Conservation (phyloP, 2,888 invertebrate genomes). For the Nomada flava region DNA sequence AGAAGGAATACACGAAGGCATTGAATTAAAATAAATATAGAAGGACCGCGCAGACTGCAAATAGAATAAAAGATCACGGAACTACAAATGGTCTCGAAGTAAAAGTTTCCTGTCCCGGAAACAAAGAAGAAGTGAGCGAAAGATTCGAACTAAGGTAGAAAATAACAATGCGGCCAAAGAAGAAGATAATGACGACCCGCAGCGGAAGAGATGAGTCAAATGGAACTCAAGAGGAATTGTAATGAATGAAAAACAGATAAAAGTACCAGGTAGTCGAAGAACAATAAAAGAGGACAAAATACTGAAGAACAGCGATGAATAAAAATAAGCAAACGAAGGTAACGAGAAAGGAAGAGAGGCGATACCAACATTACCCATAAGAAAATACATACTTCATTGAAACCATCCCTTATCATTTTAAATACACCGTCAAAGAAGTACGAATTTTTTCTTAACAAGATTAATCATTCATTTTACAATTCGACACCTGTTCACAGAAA, state of each 20-base stretch:
- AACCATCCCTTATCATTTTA: too few relatives aligned
- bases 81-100: background rate
- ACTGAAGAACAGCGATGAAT: background rate
- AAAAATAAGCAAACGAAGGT: background rate
- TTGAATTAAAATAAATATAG: background rate
- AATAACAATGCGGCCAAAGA: background rate
- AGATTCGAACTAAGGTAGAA: background rate
- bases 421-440: too few relatives aligned
- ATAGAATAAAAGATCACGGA: background rate
- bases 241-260: background rate
- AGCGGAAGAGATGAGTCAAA: background rate
- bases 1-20: background rate
- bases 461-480: too few relatives aligned
- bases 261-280: background rate
- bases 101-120: background rate
- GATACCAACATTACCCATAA: too few relatives aligned
- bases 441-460: too few relatives aligned
- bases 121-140: background rate
- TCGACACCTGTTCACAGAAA: background rate
- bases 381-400: background rate
- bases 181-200: background rate
- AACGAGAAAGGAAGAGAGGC: background rate
- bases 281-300: slow-evolving; percentile 15
- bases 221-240: too few relatives aligned
- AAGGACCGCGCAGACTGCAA: background rate